Evolutionary conservation across 2,888 invertebrate species (phyloP).

Genomic region (Ormyrus thymus): DNA sequence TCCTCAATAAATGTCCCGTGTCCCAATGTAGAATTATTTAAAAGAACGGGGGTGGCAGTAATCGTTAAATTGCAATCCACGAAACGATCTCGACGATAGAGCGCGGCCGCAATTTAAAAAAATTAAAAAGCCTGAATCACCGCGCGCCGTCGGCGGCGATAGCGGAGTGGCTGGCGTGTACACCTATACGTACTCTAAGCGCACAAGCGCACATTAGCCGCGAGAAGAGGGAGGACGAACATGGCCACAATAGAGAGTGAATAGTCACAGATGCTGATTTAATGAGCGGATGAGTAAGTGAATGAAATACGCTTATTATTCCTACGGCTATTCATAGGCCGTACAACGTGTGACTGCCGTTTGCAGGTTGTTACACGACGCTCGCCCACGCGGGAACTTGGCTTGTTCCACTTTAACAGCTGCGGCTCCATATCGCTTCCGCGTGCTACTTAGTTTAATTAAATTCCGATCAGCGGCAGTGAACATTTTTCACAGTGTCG

Average conservation of each 20-base stretch:
- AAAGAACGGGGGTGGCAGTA: too few relatives aligned
- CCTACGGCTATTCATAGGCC: slow-evolving; percentile 32
- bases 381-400: not conserved
- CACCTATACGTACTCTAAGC: not conserved
- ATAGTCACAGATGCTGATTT: slow-evolving; percentile 42
- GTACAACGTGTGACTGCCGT: not conserved
- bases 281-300: slow-evolving; percentile 40
- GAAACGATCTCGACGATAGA: too few relatives aligned
- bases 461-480: too few relatives aligned
- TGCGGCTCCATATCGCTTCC: too few relatives aligned
- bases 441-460: too few relatives aligned
- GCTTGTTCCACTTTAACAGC: too few relatives aligned
- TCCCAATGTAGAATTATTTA: too few relatives aligned
- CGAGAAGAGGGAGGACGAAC: slow-evolving; percentile 28
- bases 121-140: not conserved
- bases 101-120: not conserved
- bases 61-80: too few relatives aligned
- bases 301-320: slow-evolving; percentile 45
- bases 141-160: not conserved
- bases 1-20: too few relatives aligned
- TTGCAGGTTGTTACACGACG: slow-evolving; percentile 21
- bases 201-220: slow-evolving; percentile 2
- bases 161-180: not conserved
- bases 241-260: slow-evolving; percentile 23
- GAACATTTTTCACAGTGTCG: too few relatives aligned